Base-by-base conservation (phyloP, 1,140 invertebrate species). In the Lepidotrigona ventralis region DNA sequence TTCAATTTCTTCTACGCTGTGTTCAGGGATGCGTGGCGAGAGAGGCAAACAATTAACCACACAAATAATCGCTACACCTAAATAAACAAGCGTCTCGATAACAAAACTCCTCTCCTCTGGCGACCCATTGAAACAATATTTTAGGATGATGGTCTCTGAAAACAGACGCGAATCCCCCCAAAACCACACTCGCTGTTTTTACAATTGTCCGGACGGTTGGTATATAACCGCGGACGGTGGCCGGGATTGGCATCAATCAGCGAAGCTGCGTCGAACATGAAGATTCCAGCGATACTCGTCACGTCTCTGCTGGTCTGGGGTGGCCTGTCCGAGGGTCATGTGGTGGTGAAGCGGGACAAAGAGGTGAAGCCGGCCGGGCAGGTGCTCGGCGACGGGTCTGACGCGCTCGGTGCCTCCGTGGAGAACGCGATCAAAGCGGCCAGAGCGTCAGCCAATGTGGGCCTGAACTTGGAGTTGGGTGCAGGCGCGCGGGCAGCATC, bases 221-320 rank as follows among this genome's bases (percentile, higher is more conserved):
- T 84, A 84, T 84, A 84, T 79, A 84, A 84, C 53, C 19, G 26
- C n/a, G 14, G n/a, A 39, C 26, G 29, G 5, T 21, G 8, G 17
- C 17, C 19, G 29, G 29, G 29, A 56, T 56, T 29, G 73, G 66
- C 68, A 85, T 71, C 83, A 85, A 85, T 81, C 56, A 58, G 63
- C 73, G n/a, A 85, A 85, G 79, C 39, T 82, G 73, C 83, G 79
- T 82, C 73, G 33, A 85, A 76, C 56, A 85, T 85, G 83, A 85
- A 85, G 83, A 85, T 82, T 77, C 78, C 64, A 66, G 64, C 64
- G 33, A 33, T 66, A 66, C 3, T 66, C 26, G 29, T 66, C 29
- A 66, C 64, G 56, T 85, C 72, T 14, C 63, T 85, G 56, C 66
- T 85, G n/a, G 64, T 26, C 29, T 81, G 79, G 79, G 83, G 79